Evolutionary conservation across 2,888 invertebrate genomes (phyloP).

Genomic region (Atethmia centrago): DNA sequence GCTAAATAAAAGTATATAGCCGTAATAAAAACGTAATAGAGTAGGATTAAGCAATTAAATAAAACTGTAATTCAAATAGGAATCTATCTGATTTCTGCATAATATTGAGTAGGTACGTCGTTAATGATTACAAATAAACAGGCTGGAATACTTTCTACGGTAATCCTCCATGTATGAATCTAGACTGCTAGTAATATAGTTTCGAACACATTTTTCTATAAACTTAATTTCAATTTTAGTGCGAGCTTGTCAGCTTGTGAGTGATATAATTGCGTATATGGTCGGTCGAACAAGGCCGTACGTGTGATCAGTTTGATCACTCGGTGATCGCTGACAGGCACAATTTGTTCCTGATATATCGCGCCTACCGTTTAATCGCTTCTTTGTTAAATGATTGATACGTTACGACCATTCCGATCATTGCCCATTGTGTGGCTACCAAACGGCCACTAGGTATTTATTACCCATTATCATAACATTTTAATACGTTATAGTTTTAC

Average conservation of each 20-base stretch:
- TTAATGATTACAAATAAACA: constrained; percentile 23
- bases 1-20: constrained; percentile 30
- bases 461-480: constrained; percentile 69
- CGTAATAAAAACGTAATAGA: constrained; percentile 28
- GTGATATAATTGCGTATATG: constrained; percentile 36
- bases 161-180: constrained; percentile 19
- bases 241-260: constrained; percentile 10
- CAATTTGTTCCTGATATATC: constrained; percentile 70
- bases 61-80: constrained; percentile 18
- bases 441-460: constrained; percentile 58
- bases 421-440: constrained; percentile 54
- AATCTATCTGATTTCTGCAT: constrained; percentile 21
- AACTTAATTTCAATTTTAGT: not conserved
- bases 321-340: constrained; percentile 57
- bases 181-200: constrained; percentile 9
- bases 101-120: constrained; percentile 7
- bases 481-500: constrained; percentile 69
- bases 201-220: not conserved
- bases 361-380: constrained; percentile 64
- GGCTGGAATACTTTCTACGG: constrained; percentile 36
- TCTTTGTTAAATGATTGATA: constrained; percentile 72
- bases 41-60: constrained; percentile 33
- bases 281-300: constrained; percentile 53
- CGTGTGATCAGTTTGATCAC: constrained; percentile 63
- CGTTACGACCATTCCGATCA: constrained; percentile 48